Base-by-base conservation (phyloP, 2,797 vertebrate genomes). In the Tolypeutes matacus region DNA sequence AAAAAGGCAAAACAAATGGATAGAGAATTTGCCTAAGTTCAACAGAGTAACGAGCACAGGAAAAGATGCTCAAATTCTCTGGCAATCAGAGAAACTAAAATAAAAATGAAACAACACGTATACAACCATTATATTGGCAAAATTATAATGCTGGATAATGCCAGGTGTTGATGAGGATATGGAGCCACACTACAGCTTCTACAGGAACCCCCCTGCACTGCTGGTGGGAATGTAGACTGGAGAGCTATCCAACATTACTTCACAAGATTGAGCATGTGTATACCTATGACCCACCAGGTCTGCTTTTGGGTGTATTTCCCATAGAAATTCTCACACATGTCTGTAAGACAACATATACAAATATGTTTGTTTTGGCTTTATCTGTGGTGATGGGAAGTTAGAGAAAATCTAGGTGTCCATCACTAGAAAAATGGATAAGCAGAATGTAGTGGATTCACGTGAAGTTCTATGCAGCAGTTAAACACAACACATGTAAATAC, bases 61-160 rank as follows among this genome's bases (percentile, higher is more conserved):
- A 84, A 95, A 51, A 88, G 58, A 53, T 56, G 58, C 15, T 84
- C 51, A 62, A 89, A 92, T 25, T 72, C 78, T 81, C 51, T 39
- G 82, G 42, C 34, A 49, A 89, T 1, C 49, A 82, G 56, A 72
- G 36, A 86, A 82, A 73, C 64, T 46, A n/a, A 91, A 89, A 36
- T 73, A 42, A 73, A 92, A 82, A 77, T 34, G 23, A 96, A 70
- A 56, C 12, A 27, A 13, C 62, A 76, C 3, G 62, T 80, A 62
- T 53, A 64, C 9, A 86, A 25, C 46, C 82, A 65, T 60, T 67
- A 81, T 2, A 60, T 3, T 94, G 69, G 25, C 64, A 90, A 87
- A 77, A 82, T 36, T 49, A 34, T 51, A 56, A 70, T 73, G 69
- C 14, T 62, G 21, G 58, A 36, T 4, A 42, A 51, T 27, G 36